Conservation (phyloP, 2,113 vertebrate species). For the Scomber colias region DNA sequence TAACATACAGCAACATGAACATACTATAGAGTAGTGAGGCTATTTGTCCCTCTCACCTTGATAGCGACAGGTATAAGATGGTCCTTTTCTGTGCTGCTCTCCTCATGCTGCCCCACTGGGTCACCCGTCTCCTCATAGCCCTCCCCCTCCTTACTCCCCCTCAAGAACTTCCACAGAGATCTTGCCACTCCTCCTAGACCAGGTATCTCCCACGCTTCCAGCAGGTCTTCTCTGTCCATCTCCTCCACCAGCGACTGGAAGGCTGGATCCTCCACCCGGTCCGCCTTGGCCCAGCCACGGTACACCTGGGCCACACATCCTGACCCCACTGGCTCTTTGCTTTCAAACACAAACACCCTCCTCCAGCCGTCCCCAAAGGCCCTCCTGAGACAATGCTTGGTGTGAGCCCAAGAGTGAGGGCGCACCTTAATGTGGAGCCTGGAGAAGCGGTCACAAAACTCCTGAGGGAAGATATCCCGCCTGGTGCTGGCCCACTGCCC, state of each 20-base stretch:
- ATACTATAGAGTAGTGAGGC: not conserved
- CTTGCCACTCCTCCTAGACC: constrained; percentile 79
- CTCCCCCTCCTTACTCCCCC: constrained; percentile 57
- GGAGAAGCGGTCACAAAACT: constrained; percentile 91
- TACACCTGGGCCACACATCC: constrained; percentile 97
- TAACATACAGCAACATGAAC: not conserved
- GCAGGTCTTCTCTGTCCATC: constrained; percentile 73
- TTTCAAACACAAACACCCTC: constrained; percentile 85
- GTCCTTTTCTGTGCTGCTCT: constrained; percentile 51
- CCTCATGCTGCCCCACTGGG: constrained; percentile 18
- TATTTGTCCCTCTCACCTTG: constrained; percentile 87
- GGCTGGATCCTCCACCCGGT: constrained; percentile 76
- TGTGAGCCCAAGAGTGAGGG: constrained; percentile 92
- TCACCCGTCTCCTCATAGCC: constrained; percentile 44
- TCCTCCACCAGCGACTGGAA: constrained; percentile 68
- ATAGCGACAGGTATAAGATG: constrained; percentile 91
- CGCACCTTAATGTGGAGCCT: constrained; percentile 89
- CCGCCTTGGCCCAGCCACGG: constrained; percentile 86
- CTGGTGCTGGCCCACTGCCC: constrained; percentile 98
- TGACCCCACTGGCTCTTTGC: constrained; percentile 91
- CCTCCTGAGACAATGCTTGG: constrained; percentile 85
- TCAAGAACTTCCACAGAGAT: constrained; percentile 72
- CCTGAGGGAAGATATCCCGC: constrained; percentile 91
- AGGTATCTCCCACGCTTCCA: constrained; percentile 86
- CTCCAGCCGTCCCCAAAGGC: constrained; percentile 92